Evolutionary conservation across 1,140 invertebrate genomes (phyloP).

Genomic region (Orchesella cincta): DNA sequence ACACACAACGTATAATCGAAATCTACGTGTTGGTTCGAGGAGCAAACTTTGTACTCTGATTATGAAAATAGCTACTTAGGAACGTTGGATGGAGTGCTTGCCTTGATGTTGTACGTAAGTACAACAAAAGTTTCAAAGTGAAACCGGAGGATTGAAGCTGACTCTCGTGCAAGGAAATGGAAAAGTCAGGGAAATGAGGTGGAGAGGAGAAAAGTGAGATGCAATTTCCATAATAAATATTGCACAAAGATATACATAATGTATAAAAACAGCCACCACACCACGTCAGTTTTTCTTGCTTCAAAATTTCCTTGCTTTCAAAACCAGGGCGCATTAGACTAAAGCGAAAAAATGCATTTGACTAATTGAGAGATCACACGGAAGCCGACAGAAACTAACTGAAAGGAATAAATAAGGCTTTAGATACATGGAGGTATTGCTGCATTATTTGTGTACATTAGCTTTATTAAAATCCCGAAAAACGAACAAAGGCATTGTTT

Average conservation of each 20-base stretch:
- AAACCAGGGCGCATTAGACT: not conserved
- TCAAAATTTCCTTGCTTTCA: not conserved
- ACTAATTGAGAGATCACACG: slow-evolving; percentile 20
- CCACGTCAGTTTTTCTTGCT: not conserved
- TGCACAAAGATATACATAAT: not conserved
- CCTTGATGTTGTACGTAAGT: not conserved
- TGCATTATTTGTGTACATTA: not conserved
- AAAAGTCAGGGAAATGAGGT: not conserved
- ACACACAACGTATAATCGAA: too few species aligned
- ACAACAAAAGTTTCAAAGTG: not conserved
- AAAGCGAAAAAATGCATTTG: not conserved
- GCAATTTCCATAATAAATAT: slow-evolving; percentile 9
- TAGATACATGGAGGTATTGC: not conserved
- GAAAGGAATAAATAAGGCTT: slow-evolving; percentile 3
- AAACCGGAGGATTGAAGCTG: not conserved
- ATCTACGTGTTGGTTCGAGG: too few species aligned
- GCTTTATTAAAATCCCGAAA: slow-evolving; percentile 4
- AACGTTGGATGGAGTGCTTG: not conserved
- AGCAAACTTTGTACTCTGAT: too few species aligned
- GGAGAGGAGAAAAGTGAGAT: not conserved
- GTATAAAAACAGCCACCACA: not conserved
- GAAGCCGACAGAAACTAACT: slow-evolving; percentile 18
- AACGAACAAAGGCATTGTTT: not conserved
- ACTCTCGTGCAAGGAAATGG: not conserved
- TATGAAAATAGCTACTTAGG: too few species aligned